Evolutionary conservation across 2,888 invertebrate genomes (phyloP).

Genomic region (Hofmannophila pseudospretella): DNA sequence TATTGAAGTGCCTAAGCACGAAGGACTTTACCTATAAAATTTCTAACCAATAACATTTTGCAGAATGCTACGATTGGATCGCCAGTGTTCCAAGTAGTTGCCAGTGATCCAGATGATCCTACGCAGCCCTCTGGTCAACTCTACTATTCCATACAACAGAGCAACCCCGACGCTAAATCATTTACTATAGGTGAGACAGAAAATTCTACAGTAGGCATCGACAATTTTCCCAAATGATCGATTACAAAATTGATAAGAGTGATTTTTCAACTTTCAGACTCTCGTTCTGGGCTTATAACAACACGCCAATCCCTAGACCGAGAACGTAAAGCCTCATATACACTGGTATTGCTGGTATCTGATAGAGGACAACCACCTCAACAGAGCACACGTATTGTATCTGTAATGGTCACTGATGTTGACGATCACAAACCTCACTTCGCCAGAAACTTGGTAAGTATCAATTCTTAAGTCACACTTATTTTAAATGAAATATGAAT

Average conservation of each 20-base stretch:
- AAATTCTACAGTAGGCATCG: not conserved
- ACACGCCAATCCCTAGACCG: conserved; percentile 84
- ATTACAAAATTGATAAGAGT: too few species aligned
- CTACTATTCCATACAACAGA: conserved; percentile 83
- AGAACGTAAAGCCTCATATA: conserved; percentile 84
- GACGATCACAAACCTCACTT: conserved; percentile 90
- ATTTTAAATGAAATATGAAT: not conserved
- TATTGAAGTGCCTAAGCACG: too few species aligned
- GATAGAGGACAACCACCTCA: conserved; percentile 89
- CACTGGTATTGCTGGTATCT: conserved; percentile 86
- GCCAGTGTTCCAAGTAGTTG: conserved; percentile 85
- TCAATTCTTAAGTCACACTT: too few species aligned
- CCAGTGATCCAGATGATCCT: conserved; percentile 87
- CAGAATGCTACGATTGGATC: conserved; percentile 85
- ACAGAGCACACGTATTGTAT: conserved; percentile 83
- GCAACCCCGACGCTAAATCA: conserved; percentile 79
- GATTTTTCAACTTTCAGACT: conserved; percentile 55
- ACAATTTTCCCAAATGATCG: too few species aligned
- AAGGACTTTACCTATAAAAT: too few species aligned
- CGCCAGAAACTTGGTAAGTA: conserved; percentile 78
- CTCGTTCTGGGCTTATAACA: conserved; percentile 83
- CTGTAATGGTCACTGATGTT: conserved; percentile 83
- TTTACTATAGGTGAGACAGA: conserved; percentile 74
- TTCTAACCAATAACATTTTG: conserved; percentile 13
- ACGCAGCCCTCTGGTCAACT: conserved; percentile 86